Base-by-base conservation (phyloP, 2,797 vertebrate genomes). In the Lacerta viridis region DNA sequence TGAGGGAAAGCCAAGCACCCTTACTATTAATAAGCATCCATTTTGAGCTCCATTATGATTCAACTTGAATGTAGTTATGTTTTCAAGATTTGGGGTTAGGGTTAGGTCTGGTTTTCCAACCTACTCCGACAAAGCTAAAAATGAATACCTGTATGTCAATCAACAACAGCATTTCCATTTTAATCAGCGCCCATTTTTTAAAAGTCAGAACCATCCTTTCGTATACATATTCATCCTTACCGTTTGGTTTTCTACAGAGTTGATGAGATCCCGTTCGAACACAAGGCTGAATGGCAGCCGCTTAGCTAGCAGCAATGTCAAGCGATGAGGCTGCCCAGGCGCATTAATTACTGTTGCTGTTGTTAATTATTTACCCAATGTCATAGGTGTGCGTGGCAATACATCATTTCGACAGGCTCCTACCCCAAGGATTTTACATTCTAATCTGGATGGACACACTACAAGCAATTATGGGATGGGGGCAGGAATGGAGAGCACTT, bases 341-440 rank as follows among this genome's bases (percentile, higher is more conserved):
- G 87, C 4, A 0, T 36, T 90, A 93, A 93, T 92, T 91, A 88
- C 81, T 93, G 81, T 81, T 82, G 87, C 61, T 77, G 43, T 83
- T 77, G 64, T 93, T 94, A 91, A 93, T 96, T 94, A 91, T 93
- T 83, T 91, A 69, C 80, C 84, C 59, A 77, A 84, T 88, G 88
- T 59, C 92, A 81, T 78, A 93, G 91, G 91, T 93, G 89, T 90
- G 88, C 77, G 46, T 1, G 84, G 90, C 72, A 90, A 91, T 91
- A 72, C 75, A 93, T 94, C 1, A 2, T 92, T 93, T 84, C 91
- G 93, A 93, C 92, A 95, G 91, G 90, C 76, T 77, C 80, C 90
- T 91, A 82, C 81, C 87, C 91, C 23, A 80, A 94, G 89, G 93
- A 81, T 29, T 18, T 94, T 85, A 89, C 39, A 72, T 77, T n/a